A percentile compares a stretch with the other conserved stretches of the same genome.
These are phyloP conservation scores for Aegotheles bennettii DNA, from an alignment of 2,113 vertebrate genomes.

Conservation along the genomic window DNA sequence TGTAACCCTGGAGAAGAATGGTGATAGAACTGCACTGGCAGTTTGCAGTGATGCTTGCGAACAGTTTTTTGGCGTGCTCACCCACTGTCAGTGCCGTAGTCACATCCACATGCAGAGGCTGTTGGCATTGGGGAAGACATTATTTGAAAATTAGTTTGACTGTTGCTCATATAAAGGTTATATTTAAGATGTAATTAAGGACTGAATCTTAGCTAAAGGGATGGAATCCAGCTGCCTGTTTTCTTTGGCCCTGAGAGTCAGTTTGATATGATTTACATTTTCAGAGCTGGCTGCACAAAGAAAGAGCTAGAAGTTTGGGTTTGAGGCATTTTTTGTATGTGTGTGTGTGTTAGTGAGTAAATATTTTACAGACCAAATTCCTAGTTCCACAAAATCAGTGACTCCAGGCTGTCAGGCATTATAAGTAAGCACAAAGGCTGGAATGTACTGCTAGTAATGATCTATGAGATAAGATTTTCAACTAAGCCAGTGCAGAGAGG, in stretches of 20 bases:
- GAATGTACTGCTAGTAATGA: slow-evolving; percentile 57
- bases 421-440: slow-evolving; percentile 38
- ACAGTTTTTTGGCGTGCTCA: neutral
- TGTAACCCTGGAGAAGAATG: neutral
- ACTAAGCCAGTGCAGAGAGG: neutral
- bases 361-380: slow-evolving; percentile 29
- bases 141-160: neutral
- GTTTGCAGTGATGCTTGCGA: neutral
- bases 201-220: slow-evolving; percentile 8
- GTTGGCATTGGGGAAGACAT: neutral
- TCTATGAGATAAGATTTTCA: slow-evolving; percentile 61
- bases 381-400: neutral
- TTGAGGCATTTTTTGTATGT: neutral
- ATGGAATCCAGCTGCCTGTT: slow-evolving; percentile 55
- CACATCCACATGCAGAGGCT: neutral
- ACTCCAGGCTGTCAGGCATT: neutral
- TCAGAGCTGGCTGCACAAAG: slow-evolving; percentile 4
- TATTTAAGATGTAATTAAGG: neutral
- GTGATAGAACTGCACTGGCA: neutral
- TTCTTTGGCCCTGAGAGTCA: slow-evolving; percentile 27
- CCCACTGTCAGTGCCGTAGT: neutral
- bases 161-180: neutral
- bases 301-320: neutral
- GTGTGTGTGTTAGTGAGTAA: neutral
- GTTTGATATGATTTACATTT: slow-evolving; percentile 34